Conservation (phyloP, 1,140 invertebrate genomes). For the Lordiphosa collinella region DNA sequence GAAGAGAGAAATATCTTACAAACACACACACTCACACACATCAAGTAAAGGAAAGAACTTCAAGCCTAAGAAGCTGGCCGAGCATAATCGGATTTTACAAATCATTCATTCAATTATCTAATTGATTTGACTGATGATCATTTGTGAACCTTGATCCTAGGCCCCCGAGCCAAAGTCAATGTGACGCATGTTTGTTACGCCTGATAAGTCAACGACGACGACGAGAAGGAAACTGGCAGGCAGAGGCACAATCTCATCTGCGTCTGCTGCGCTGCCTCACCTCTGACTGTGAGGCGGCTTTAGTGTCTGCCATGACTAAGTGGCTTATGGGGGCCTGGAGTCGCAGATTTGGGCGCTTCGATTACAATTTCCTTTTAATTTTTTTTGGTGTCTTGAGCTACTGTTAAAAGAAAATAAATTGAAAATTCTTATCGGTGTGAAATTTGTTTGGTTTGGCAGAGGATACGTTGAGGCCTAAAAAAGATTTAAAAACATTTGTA, state of each 20-base stretch:
- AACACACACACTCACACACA: too few relatives aligned
- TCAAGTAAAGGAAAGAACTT: neutral
- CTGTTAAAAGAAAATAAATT: constrained; percentile 16
- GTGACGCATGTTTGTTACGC: constrained; percentile 74
- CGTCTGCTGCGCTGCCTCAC: constrained; percentile 26
- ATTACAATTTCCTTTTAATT: constrained; percentile 20
- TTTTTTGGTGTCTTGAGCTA: constrained; percentile 12
- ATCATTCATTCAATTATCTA: constrained; percentile 77
- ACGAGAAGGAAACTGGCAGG: neutral
- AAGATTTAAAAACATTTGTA: too few relatives aligned
- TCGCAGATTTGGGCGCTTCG: constrained; percentile 35
- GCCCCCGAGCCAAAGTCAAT: constrained; percentile 41
- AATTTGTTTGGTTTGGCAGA: constrained; percentile 41
- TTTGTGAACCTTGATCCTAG: constrained; percentile 66
- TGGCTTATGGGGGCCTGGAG: constrained; percentile 27
- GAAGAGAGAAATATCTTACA: neutral
- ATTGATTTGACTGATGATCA: constrained; percentile 75
- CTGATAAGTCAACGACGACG: constrained; percentile 40
- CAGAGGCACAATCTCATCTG: constrained; percentile 29
- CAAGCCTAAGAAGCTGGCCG: constrained; percentile 19
- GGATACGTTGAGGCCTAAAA: constrained; percentile 9
- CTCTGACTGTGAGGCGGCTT: constrained; percentile 44
- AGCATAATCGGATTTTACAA: constrained; percentile 72
- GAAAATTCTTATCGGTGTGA: constrained; percentile 39
- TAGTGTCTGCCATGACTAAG: constrained; percentile 62